Conservation (phyloP, 2,113 vertebrate species). For the Electrona antarctica region DNA sequence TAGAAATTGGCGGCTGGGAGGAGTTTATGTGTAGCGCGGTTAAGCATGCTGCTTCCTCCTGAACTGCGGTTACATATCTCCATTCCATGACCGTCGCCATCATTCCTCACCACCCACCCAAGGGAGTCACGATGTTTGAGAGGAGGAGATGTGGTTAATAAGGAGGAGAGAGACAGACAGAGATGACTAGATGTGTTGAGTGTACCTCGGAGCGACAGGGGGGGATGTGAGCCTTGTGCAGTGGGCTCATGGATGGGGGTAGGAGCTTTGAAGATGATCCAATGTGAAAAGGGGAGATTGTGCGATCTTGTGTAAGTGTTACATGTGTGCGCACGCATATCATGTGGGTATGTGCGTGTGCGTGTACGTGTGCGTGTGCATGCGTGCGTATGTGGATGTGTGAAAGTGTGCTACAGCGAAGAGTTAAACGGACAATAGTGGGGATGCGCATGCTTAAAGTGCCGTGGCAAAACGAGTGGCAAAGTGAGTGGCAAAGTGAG, state of each 20-base stretch:
- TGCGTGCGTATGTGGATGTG: background rate
- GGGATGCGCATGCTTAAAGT: too few relatives aligned
- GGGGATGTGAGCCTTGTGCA: slow-evolving; percentile 11
- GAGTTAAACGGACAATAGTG: too few relatives aligned
- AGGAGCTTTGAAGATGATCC: slow-evolving; percentile 64
- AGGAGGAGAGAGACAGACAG: slow-evolving; percentile 9
- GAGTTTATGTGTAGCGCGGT: too few relatives aligned
- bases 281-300: slow-evolving; percentile 48
- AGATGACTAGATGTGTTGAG: slow-evolving; percentile 38
- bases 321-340: background rate
- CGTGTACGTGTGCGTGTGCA: background rate
- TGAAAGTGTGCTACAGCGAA: background rate
- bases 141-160: slow-evolving; percentile 15
- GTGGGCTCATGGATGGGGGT: slow-evolving; percentile 18
- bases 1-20: too few relatives aligned
- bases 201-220: slow-evolving; percentile 45
- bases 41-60: too few relatives aligned
- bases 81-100: too few relatives aligned
- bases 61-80: too few relatives aligned
- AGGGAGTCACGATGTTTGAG: background rate
- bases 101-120: slow-evolving; percentile 2
- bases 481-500: too few relatives aligned
- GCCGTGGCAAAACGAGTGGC: too few relatives aligned
- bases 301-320: background rate
- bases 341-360: background rate